These are phyloP conservation scores for Heliocidaris tuberculata DNA, from an alignment of 35 echinoderm and acorn worm genomes.

Conservation along the genomic window DNA sequence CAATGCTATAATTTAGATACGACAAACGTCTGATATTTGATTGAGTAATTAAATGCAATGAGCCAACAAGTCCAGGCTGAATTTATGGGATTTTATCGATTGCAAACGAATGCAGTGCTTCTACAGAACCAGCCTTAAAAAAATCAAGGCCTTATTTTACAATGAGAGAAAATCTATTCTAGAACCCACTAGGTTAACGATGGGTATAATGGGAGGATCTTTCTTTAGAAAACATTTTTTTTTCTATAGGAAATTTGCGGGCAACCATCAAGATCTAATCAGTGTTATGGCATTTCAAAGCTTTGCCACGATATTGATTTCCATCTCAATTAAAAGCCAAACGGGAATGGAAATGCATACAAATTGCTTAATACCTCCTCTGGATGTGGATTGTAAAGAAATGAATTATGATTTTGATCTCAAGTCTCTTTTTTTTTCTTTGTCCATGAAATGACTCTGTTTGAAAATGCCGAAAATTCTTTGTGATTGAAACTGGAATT, in stretches of 20 bases:
- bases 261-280: background rate
- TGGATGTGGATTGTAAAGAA: background rate
- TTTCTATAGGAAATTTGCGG: background rate
- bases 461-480: background rate
- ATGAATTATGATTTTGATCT: slow-evolving; percentile 15
- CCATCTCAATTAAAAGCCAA: background rate
- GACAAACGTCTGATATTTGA: background rate
- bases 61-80: background rate
- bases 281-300: background rate
- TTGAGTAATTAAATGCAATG: background rate
- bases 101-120: background rate
- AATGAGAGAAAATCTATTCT: background rate
- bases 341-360: background rate
- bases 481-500: background rate
- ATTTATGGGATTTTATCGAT: background rate
- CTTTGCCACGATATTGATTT: background rate
- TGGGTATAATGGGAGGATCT: background rate
- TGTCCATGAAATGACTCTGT: background rate
- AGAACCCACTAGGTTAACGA: background rate
- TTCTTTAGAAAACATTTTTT: background rate
- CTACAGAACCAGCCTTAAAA: background rate
- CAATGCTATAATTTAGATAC: background rate
- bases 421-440: background rate
- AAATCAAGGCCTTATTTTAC: background rate
- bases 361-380: background rate